Conservation (phyloP, 1,140 invertebrate genomes). For the Bradynema listronoti region DNA sequence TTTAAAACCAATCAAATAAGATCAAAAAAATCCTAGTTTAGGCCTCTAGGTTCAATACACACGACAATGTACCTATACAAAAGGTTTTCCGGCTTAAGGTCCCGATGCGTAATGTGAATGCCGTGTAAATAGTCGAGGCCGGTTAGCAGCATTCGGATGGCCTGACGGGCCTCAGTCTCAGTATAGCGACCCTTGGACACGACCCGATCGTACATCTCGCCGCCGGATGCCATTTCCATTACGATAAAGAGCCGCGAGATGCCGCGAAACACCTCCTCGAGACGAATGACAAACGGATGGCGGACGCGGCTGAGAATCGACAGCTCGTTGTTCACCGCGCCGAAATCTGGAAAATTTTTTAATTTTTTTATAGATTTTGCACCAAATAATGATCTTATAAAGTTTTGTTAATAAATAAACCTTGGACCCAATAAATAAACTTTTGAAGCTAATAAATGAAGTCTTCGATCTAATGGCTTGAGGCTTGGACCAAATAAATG, state of each 20-base stretch:
- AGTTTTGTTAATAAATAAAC: no score
- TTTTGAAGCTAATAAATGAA: no score
- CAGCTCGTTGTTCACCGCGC: constrained; percentile 63
- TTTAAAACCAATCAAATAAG: background rate
- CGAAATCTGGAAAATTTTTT: constrained; percentile 40
- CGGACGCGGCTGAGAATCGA: constrained; percentile 61
- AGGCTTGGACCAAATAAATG: no score
- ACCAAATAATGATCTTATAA: no score
- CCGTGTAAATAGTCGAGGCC: constrained; percentile 56
- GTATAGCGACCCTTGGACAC: constrained; percentile 58
- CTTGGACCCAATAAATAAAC: no score
- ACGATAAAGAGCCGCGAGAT: constrained; percentile 60
- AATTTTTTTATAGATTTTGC: constrained; percentile 12
- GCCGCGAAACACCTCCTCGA: constrained; percentile 58
- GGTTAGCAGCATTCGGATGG: constrained; percentile 58
- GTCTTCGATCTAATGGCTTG: no score
- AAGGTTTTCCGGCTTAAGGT: constrained; percentile 58
- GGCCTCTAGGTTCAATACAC: no score
- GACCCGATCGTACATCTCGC: constrained; percentile 59
- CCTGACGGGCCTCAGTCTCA: constrained; percentile 57
- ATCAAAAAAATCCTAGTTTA: background rate
- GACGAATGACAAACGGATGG: constrained; percentile 59
- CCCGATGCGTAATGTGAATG: constrained; percentile 42
- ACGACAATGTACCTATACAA: constrained; percentile 46
- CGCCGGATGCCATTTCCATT: constrained; percentile 60